Conservation (phyloP, 2,797 vertebrate genomes). For the Taeniopygia guttata region DNA sequence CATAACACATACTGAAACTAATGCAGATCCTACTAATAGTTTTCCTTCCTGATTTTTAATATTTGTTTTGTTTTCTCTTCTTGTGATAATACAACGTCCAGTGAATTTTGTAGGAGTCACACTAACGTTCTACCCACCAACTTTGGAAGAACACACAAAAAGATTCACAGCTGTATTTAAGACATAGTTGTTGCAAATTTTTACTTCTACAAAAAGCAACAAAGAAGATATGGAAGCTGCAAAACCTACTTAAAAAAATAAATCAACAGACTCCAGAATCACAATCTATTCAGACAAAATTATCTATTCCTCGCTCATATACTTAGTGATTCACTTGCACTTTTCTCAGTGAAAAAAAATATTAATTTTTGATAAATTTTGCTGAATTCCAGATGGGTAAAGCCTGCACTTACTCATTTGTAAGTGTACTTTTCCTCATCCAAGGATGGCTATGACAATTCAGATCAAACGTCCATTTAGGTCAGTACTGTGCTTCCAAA, state of each 20-base stretch:
- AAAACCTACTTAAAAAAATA: neutral
- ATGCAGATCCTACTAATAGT: neutral
- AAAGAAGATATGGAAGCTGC: neutral
- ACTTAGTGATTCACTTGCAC: neutral
- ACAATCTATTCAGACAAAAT: neutral
- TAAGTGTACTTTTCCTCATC: neutral
- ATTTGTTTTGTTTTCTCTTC: neutral
- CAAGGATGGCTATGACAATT: neutral
- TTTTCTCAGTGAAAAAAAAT: neutral
- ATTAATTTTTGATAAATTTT: neutral
- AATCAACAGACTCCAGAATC: neutral
- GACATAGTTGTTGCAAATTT: neutral
- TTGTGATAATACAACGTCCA: neutral
- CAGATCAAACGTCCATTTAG: neutral
- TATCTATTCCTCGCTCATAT: neutral
- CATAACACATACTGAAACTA: neutral
- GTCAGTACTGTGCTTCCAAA: neutral
- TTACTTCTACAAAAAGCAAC: neutral
- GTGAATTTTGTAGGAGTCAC: neutral
- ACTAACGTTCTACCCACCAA: neutral
- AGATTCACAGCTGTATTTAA: neutral
- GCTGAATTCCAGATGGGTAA: neutral
- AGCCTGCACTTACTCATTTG: neutral
- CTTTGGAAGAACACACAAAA: neutral
- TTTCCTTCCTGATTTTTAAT: neutral